Conservation (phyloP, 2,797 vertebrate genomes). For the Cheirogaleus major region DNA sequence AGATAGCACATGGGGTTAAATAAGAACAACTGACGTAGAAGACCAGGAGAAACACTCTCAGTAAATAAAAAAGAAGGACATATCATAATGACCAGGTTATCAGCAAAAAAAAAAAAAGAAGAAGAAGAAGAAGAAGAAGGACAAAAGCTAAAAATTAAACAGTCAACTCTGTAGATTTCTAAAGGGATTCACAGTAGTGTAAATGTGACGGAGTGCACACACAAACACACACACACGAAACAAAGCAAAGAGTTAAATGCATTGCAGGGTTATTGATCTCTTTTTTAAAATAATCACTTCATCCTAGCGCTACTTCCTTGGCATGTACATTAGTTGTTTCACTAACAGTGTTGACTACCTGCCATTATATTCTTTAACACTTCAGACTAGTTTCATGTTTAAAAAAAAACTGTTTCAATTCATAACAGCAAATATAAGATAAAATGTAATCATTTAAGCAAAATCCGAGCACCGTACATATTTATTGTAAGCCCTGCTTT, state of each 20-base stretch:
- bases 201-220: rapidly evolving
- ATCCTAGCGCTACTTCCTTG: not conserved
- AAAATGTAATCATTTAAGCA: not conserved
- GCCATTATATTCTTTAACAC: not conserved
- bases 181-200: not conserved
- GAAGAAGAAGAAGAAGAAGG: too few relatives aligned
- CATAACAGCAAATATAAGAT: not conserved
- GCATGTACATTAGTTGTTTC: not conserved
- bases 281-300: not conserved
- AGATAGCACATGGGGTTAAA: too few relatives aligned
- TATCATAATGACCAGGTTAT: too few relatives aligned
- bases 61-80: not conserved
- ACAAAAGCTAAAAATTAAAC: not conserved
- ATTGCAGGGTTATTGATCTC: not conserved
- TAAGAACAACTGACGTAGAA: rapidly evolving
- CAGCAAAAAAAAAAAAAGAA: too few relatives aligned
- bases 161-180: not conserved
- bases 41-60: not conserved
- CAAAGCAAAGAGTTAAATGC: not conserved
- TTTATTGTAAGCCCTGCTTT: not conserved
- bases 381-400: not conserved
- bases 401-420: not conserved
- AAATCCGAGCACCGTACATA: not conserved
- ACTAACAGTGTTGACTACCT: not conserved
- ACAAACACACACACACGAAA: not conserved